Percentiles rank a stretch among this genome's conserved stretches.
Evolutionary conservation across 92 coral and sea anemone genomes (phyloP).

Genomic region (Blastomussa wellsi): DNA sequence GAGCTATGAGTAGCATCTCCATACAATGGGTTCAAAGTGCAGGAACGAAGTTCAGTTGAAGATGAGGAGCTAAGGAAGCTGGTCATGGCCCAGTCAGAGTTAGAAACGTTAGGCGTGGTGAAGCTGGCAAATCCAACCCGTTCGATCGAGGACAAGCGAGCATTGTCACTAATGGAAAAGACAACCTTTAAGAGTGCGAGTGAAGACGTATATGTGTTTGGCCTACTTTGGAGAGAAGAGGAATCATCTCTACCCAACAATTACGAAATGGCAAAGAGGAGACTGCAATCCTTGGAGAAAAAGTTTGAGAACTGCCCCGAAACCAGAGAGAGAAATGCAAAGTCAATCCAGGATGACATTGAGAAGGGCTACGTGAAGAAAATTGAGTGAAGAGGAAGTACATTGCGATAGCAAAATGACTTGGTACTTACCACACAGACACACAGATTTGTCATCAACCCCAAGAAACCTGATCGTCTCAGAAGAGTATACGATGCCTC

Average conservation of each 20-base stretch:
- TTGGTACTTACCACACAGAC: slow-evolving; percentile 51
- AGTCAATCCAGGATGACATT: slow-evolving; percentile 49
- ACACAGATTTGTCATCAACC: slow-evolving; percentile 44
- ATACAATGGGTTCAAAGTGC: slow-evolving; percentile 12
- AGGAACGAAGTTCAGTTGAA: slow-evolving; percentile 3
- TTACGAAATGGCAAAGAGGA: slow-evolving; percentile 28
- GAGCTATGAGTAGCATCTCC: not conserved
- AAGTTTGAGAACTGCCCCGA: slow-evolving; percentile 31
- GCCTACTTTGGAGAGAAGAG: slow-evolving; percentile 39
- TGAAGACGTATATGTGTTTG: slow-evolving; percentile 29
- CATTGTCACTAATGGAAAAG: slow-evolving; percentile 6
- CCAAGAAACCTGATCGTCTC: slow-evolving; percentile 36
- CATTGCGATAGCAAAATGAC: slow-evolving; percentile 17
- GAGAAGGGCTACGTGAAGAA: slow-evolving; percentile 44
- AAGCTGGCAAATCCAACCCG: slow-evolving; percentile 27
- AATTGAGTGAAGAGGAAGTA: slow-evolving; percentile 42
- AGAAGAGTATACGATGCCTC: slow-evolving; percentile 47
- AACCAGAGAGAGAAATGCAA: slow-evolving; percentile 42
- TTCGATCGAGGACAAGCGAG: slow-evolving; percentile 24
- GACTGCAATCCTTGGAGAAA: slow-evolving; percentile 39
- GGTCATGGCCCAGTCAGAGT: slow-evolving; percentile 19
- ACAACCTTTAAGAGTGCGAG: slow-evolving; percentile 8
- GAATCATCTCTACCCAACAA: slow-evolving; percentile 34
- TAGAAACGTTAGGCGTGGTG: slow-evolving; percentile 24
- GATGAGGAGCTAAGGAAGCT: slow-evolving; percentile 10